phyloP scores from a whole-genome alignment of 2,113 vertebrate species.

The Urocynchramus pylzowi region DNA sequence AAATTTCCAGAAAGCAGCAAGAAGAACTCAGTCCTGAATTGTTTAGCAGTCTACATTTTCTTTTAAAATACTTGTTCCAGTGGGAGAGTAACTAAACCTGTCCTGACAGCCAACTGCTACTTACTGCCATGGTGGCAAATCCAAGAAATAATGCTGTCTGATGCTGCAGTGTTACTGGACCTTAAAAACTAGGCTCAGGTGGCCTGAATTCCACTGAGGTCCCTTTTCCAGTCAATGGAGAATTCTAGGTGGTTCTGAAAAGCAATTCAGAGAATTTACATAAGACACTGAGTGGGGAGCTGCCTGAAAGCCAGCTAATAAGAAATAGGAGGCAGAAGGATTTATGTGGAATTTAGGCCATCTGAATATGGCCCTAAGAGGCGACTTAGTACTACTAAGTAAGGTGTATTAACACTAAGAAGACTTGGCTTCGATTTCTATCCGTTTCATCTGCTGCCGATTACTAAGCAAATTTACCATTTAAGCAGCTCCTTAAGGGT shows the following conservation, averaged over 20 bases:
- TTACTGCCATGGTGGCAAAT: neutral
- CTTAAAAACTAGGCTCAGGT: neutral
- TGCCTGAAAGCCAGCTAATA: slow-evolving; percentile 59
- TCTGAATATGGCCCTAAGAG: slow-evolving; percentile 68
- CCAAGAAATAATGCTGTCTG: neutral
- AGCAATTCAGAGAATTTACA: neutral
- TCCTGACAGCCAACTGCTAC: neutral
- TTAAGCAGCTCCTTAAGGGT: neutral
- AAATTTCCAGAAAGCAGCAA: neutral
- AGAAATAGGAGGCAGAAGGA: slow-evolving; percentile 60
- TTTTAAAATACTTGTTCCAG: neutral
- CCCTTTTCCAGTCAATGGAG: neutral
- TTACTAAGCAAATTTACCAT: slow-evolving; percentile 46
- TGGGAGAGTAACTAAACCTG: neutral
- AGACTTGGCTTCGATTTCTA: slow-evolving; percentile 55
- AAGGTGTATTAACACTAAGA: slow-evolving; percentile 68
- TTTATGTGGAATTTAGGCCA: slow-evolving; percentile 68
- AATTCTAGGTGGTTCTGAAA: neutral
- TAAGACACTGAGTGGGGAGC: slow-evolving; percentile 13
- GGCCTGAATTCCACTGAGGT: neutral
- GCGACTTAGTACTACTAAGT: slow-evolving; percentile 61
- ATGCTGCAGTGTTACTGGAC: neutral
- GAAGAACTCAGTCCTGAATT: neutral
- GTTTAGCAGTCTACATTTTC: neutral
- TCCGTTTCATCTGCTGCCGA: slow-evolving; percentile 38